Evolutionary conservation across 1,140 invertebrate genomes (phyloP).

Genomic region (Adelges cooleyi): DNA sequence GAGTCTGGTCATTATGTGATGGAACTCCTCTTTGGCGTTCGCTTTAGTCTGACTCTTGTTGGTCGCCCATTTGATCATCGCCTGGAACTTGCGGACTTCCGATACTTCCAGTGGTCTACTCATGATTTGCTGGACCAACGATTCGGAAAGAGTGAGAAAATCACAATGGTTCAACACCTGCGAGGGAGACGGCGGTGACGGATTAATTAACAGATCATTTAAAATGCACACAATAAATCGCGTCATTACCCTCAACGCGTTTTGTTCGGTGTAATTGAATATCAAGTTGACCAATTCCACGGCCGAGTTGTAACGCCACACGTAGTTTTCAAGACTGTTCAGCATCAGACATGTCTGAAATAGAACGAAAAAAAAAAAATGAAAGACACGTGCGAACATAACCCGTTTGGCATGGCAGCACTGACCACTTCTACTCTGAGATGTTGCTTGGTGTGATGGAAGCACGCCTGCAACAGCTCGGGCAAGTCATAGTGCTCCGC

Average conservation of each 20-base stretch:
- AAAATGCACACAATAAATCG: background rate
- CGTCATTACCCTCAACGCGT: slow-evolving; percentile 46
- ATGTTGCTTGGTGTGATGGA: slow-evolving; percentile 90
- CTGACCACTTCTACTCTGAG: slow-evolving; percentile 75
- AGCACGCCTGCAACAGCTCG: slow-evolving; percentile 83
- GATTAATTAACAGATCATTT: background rate
- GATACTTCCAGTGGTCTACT: slow-evolving; percentile 69
- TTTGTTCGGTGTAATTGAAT: slow-evolving; percentile 74
- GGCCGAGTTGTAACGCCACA: slow-evolving; percentile 88
- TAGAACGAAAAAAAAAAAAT: background rate
- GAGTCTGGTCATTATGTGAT: slow-evolving; percentile 81
- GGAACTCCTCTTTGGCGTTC: slow-evolving; percentile 78
- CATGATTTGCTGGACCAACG: slow-evolving; percentile 77
- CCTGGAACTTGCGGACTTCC: slow-evolving; percentile 86
- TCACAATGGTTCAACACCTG: slow-evolving; percentile 70
- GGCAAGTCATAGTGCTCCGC: slow-evolving; percentile 89
- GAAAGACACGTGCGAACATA: background rate
- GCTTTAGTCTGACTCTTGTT: slow-evolving; percentile 69
- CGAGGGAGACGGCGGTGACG: slow-evolving; percentile 26
- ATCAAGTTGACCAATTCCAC: slow-evolving; percentile 91
- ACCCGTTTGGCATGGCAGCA: too few species aligned
- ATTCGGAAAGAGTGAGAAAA: slow-evolving; percentile 78
- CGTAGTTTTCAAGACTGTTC: slow-evolving; percentile 84
- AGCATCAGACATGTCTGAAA: slow-evolving; percentile 78
- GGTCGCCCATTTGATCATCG: slow-evolving; percentile 79